phyloP scores from a whole-genome alignment of 2,113 vertebrate genomes.

The Sander vitreus region DNA sequence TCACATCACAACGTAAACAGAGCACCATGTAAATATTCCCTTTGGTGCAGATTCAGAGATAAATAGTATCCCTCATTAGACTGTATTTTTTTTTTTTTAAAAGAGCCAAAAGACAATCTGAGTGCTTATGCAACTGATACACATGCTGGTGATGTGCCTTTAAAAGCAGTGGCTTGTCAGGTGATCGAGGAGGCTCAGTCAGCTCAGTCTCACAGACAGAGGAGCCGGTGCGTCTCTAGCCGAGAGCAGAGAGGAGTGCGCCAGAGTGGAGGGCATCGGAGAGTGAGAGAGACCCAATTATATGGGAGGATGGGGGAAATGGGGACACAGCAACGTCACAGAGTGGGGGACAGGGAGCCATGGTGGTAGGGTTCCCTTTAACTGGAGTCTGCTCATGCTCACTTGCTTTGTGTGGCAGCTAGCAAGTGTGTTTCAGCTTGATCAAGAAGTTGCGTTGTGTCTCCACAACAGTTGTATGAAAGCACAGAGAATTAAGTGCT shows the following conservation, averaged over 20 bases:
- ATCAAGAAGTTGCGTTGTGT: constrained; percentile 89
- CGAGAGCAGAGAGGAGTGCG: constrained; percentile 54
- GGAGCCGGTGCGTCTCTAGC: constrained; percentile 67
- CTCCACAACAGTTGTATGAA: constrained; percentile 88
- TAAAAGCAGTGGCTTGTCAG: constrained; percentile 86
- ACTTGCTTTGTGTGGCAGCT: constrained; percentile 59
- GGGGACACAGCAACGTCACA: constrained; percentile 65
- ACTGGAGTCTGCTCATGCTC: constrained; percentile 70
- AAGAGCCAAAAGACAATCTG: constrained; percentile 50
- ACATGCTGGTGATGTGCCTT: constrained; percentile 81
- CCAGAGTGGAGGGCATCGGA: constrained; percentile 49
- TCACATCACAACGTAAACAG: neutral
- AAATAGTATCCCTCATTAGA: constrained; percentile 17
- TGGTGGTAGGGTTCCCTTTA: constrained; percentile 76
- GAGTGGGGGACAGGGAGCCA: constrained; percentile 52
- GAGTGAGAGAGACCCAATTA: constrained; percentile 76
- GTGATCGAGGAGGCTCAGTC: constrained; percentile 82
- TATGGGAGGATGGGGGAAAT: constrained; percentile 66
- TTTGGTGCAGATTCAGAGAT: neutral
- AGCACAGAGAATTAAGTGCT: constrained; percentile 98
- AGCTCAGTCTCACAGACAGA: constrained; percentile 73
- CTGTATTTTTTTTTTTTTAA: constrained; percentile 1
- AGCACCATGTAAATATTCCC: neutral
- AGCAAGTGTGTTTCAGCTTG: constrained; percentile 65
- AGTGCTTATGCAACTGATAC: constrained; percentile 70